Percentiles rank a stretch among this genome's conserved stretches.
phyloP scores from a whole-genome alignment of 2,113 vertebrate species.

The Hylia prasina region DNA sequence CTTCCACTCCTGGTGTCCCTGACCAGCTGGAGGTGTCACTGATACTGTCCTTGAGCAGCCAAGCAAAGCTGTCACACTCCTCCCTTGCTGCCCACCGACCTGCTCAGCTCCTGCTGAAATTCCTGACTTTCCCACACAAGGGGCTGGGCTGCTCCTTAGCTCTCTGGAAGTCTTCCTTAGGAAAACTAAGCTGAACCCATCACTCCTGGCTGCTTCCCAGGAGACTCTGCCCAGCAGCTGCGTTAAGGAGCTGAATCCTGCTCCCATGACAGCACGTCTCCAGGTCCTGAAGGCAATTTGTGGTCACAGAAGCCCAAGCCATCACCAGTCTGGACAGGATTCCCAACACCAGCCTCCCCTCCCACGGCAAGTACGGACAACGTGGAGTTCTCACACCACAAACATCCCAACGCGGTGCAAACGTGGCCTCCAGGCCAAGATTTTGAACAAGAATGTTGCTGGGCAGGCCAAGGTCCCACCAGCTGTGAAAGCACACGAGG shows the following conservation, averaged over 20 bases:
- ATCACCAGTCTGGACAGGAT: neutral
- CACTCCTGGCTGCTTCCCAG: neutral
- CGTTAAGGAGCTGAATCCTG: neutral
- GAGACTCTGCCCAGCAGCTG: neutral
- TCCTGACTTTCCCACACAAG: neutral
- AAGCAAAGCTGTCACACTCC: neutral
- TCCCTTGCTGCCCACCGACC: fast-evolving
- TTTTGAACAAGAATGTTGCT: neutral
- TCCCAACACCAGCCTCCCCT: neutral
- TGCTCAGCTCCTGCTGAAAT: neutral
- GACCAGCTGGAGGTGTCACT: neutral
- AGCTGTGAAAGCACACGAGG: neutral
- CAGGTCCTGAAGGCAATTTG: neutral
- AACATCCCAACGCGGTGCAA: fast-evolving
- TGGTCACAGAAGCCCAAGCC: neutral
- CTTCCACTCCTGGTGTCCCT: neutral
- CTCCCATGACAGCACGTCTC: fast-evolving
- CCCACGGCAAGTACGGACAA: fast-evolving
- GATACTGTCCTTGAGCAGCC: neutral
- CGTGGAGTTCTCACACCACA: neutral
- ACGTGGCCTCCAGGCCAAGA: neutral
- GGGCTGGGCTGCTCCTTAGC: fast-evolving
- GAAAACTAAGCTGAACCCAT: neutral
- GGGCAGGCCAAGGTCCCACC: neutral
- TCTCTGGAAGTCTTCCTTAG: neutral